Conservation (phyloP, 2,888 invertebrate species). For the Agonopterix subpropinquella region DNA sequence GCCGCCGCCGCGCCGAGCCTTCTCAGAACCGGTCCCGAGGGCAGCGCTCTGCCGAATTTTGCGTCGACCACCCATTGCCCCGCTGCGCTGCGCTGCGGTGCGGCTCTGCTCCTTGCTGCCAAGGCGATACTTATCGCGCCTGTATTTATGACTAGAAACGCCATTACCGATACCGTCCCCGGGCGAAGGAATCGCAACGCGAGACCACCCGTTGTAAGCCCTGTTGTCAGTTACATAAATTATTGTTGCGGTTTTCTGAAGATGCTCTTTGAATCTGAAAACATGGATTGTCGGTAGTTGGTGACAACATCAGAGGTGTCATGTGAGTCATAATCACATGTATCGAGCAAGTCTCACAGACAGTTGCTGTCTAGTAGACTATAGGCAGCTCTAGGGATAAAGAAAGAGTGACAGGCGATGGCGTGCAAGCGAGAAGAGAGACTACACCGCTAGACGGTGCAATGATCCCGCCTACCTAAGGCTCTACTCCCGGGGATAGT, state of each 20-base stretch:
- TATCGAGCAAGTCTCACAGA: too few species aligned
- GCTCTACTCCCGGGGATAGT: slow-evolving; percentile 27
- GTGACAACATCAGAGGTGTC: too few species aligned
- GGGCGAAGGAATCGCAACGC: slow-evolving; percentile 40
- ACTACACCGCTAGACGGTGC: slow-evolving; percentile 43
- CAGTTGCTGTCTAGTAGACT: too few species aligned
- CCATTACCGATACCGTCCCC: slow-evolving; percentile 37
- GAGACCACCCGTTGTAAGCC: slow-evolving; percentile 48
- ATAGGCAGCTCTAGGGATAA: background rate
- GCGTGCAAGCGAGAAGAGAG: slow-evolving; percentile 29
- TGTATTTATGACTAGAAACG: slow-evolving; percentile 67
- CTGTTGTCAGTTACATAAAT: slow-evolving; percentile 27
- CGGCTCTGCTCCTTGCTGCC: slow-evolving; percentile 16
- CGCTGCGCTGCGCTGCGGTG: slow-evolving; percentile 8
- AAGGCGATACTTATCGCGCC: slow-evolving; percentile 64
- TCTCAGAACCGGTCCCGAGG: slow-evolving; percentile 66
- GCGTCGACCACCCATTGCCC: slow-evolving; percentile 69
- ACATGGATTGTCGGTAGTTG: background rate
- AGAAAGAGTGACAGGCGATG: slow-evolving; percentile 13
- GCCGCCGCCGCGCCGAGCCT: slow-evolving; percentile 43
- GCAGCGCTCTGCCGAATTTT: slow-evolving; percentile 68
- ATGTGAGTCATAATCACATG: too few species aligned
- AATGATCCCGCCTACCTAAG: slow-evolving; percentile 41
- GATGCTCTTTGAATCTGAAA: slow-evolving; percentile 2
- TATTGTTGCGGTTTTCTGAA: slow-evolving; percentile 16